Conservation (phyloP, 2,888 invertebrate genomes). For the Brachyopa scutellaris region DNA sequence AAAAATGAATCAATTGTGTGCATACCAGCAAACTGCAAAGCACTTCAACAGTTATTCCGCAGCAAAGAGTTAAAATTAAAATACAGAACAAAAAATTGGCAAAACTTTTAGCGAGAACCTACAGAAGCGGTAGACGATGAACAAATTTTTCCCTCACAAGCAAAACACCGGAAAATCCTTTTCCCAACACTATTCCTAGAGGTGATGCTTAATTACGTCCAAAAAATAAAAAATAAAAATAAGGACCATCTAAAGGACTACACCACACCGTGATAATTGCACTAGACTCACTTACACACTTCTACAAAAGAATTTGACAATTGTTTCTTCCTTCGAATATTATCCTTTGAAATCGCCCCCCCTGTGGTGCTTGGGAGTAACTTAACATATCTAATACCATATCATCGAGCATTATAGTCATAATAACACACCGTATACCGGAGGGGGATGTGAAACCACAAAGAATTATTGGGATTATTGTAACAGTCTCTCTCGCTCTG, state of each 20-base stretch:
- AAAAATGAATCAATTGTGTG: slow-evolving; percentile 60
- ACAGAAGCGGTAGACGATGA: slow-evolving; percentile 71
- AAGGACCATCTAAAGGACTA: slow-evolving; percentile 6
- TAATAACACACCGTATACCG: slow-evolving; percentile 38
- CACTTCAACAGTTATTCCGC: slow-evolving; percentile 53
- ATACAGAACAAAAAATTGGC: background rate
- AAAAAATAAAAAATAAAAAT: slow-evolving; percentile 14
- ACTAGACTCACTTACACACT: slow-evolving; percentile 30
- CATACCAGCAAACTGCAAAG: slow-evolving; percentile 31
- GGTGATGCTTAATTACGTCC: slow-evolving; percentile 63
- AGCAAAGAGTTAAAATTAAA: slow-evolving; percentile 36
- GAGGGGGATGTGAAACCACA: slow-evolving; percentile 22
- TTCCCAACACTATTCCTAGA: slow-evolving; percentile 62
- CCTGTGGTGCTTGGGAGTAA: slow-evolving; percentile 57
- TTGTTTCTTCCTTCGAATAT: slow-evolving; percentile 31
- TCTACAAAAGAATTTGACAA: slow-evolving; percentile 31
- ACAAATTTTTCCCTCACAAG: slow-evolving; percentile 60
- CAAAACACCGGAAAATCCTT: slow-evolving; percentile 71
- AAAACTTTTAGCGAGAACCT: slow-evolving; percentile 60
- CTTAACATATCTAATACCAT: slow-evolving; percentile 66
- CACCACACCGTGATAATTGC: slow-evolving; percentile 67
- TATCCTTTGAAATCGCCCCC: slow-evolving; percentile 65
- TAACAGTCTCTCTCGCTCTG: slow-evolving; percentile 17
- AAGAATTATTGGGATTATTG: slow-evolving; percentile 61
- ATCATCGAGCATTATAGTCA: slow-evolving; percentile 69